These are phyloP conservation scores for Notothenia coriiceps DNA, from an alignment of 2,113 vertebrate genomes.

Conservation along the genomic window DNA sequence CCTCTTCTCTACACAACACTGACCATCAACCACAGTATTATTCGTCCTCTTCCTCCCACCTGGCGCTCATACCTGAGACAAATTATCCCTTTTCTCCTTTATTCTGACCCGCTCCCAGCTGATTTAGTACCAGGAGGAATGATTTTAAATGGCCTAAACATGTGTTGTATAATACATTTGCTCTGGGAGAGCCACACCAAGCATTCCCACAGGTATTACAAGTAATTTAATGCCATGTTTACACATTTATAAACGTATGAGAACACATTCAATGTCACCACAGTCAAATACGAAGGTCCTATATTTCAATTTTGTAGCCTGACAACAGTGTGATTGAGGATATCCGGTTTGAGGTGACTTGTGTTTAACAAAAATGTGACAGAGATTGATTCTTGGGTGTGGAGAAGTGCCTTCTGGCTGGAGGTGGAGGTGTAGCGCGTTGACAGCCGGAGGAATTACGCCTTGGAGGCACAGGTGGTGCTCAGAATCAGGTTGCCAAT, in stretches of 20 bases:
- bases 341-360: slow-evolving; percentile 11
- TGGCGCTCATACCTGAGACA: slow-evolving; percentile 46
- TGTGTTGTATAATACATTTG: slow-evolving; percentile 12
- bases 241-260: slow-evolving; percentile 26
- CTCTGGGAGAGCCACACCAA: slow-evolving; percentile 23
- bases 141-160: slow-evolving; percentile 20
- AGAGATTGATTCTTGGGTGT: slow-evolving; percentile 33
- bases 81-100: slow-evolving; percentile 21
- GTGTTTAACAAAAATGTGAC: neutral
- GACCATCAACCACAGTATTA: slow-evolving; percentile 62
- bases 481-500: slow-evolving; percentile 61
- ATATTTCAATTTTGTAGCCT: slow-evolving; percentile 31
- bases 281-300: slow-evolving; percentile 13
- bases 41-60: slow-evolving; percentile 13
- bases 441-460: slow-evolving; percentile 49
- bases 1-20: slow-evolving; percentile 49
- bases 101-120: slow-evolving; percentile 10
- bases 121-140: slow-evolving; percentile 34
- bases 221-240: slow-evolving; percentile 21
- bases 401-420: slow-evolving; percentile 22
- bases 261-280: slow-evolving; percentile 23
- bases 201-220: slow-evolving; percentile 15
- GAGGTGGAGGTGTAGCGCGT: slow-evolving; percentile 12
- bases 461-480: slow-evolving; percentile 54
- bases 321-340: neutral